Evolutionary conservation across 2,888 invertebrate species (phyloP), one percentile per base, ranked within the genome.

Genomic region (Netelia fuscicornis): DNA sequence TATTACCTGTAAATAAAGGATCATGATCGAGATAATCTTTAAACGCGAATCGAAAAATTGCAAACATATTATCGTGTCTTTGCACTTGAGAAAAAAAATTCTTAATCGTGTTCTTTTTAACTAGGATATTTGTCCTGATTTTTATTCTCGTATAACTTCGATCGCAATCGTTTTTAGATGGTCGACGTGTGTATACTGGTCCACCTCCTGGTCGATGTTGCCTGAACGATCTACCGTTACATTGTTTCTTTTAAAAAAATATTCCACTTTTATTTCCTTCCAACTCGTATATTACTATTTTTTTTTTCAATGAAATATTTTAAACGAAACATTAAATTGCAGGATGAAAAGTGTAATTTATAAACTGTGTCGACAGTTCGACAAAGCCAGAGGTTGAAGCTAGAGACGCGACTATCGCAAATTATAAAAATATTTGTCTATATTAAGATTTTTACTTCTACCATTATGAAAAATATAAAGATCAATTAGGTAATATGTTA

Each of bases 1-100:
- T 17, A 48, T 76, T 56, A 48, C 60, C 17, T 84, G 80, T 84
- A 80, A 84, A 84, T 84, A 84, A 67, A 13, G 6, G 48, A 76
- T 80, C 52, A 54, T 42, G 56, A 42, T 76, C 64, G 71, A 64
- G 13, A 48, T 6, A 56, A 76, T 68, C 68, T 42, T 54, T 20
- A 48, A 10, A 20, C 20, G 20, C 1, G 58, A 58, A 58, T 58
- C 20, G 23, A 17, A 58, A 23, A 58, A 23, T 58, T 9, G 20
- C 3, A 13, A 13, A 48, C 48, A 3, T 2, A 13, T 13, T 2
- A 13, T 13, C 10, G 13, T 13, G 2, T 11, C 13, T 8, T 3
- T 13, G 48, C 48, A 48, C 2, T 10, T 48, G 13, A 13, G 13
- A 11, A 11, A 48, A 48, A 13, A 48, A 48, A 48, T 2, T 13